phyloP scores from a whole-genome alignment of 2,888 invertebrate species.

The Pseudanteris insignis region DNA sequence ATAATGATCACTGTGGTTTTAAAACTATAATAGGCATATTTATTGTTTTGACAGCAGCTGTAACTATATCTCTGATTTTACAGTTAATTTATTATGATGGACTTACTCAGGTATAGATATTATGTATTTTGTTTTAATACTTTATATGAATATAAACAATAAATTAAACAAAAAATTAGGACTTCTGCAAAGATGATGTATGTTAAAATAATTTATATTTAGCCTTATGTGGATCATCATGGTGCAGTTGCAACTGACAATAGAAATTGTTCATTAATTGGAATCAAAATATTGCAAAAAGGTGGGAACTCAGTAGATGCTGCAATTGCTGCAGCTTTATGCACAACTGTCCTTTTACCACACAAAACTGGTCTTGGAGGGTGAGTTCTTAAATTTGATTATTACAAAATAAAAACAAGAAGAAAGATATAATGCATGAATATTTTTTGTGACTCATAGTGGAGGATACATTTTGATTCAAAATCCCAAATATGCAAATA shows the following conservation, averaged over 20 bases:
- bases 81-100: slow-evolving; percentile 79
- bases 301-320: slow-evolving; percentile 84
- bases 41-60: slow-evolving; percentile 72
- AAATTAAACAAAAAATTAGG: no score
- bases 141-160: neutral
- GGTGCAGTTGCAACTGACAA: slow-evolving; percentile 81
- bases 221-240: slow-evolving; percentile 64
- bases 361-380: slow-evolving; percentile 81
- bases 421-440: no score
- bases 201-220: neutral
- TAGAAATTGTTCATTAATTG: slow-evolving; percentile 77
- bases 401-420: neutral
- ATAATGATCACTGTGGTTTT: slow-evolving; percentile 69
- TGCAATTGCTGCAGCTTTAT: slow-evolving; percentile 77
- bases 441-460: no score
- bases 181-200: no score
- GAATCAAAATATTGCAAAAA: slow-evolving; percentile 73
- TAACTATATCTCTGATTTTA: slow-evolving; percentile 77
- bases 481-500: slow-evolving; percentile 71
- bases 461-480: slow-evolving; percentile 79
- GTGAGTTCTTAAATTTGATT: slow-evolving; percentile 66
- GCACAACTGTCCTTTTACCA: slow-evolving; percentile 77
- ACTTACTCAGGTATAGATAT: slow-evolving; percentile 69
- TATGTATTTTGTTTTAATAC: neutral
- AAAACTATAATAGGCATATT: slow-evolving; percentile 75